A percentile compares a stretch with the other conserved stretches of the same genome.
phyloP scores from a whole-genome alignment of 2,113 vertebrate species.

The Xiphophorus hellerii region DNA sequence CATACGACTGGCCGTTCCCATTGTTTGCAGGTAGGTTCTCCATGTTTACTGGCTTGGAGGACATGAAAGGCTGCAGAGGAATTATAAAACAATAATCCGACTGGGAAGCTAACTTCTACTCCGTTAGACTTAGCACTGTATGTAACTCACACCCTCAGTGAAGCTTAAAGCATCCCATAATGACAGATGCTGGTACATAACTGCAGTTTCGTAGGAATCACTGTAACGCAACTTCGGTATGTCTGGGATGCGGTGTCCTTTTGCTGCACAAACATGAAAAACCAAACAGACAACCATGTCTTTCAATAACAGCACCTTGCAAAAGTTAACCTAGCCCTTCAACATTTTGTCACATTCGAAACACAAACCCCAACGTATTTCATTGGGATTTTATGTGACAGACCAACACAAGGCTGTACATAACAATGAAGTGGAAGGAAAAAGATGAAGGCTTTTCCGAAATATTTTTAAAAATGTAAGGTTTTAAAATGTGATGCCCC shows the following conservation, averaged over 20 bases:
- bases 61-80: constrained; percentile 83
- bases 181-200: constrained; percentile 85
- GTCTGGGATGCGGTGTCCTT: constrained; percentile 62
- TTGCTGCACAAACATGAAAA: constrained; percentile 40
- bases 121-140: constrained; percentile 14
- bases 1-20: constrained; percentile 87
- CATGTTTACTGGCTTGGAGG: constrained; percentile 87
- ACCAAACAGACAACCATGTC: neutral
- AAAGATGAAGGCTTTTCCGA: too few species aligned
- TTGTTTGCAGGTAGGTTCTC: constrained; percentile 89
- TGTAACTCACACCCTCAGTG: constrained; percentile 79
- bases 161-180: constrained; percentile 89
- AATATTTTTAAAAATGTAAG: too few species aligned
- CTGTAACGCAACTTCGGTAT: constrained; percentile 69
- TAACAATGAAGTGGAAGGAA: too few species aligned
- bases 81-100: neutral
- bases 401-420: too few species aligned
- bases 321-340: neutral
- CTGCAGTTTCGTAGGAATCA: constrained; percentile 72
- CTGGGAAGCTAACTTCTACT: neutral
- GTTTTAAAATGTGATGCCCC: too few species aligned
- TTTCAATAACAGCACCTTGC: neutral
- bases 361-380: neutral
- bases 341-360: neutral
- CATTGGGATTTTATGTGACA: neutral